Base-by-base conservation (phyloP, 1,140 invertebrate species). In the Cydia pomonella region DNA sequence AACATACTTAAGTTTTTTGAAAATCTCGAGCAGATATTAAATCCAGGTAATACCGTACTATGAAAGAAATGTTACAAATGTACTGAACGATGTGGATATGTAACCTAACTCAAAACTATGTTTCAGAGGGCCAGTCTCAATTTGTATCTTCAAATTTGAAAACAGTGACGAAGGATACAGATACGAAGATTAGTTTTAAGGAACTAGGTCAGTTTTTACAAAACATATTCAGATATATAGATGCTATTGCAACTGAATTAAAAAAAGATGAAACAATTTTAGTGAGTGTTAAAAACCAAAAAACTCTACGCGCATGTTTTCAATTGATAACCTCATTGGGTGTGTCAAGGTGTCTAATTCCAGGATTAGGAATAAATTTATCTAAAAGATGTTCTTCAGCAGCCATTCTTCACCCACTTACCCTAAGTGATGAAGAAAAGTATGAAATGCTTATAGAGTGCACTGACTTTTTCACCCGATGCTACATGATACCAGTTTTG, bases 271-370 rank as follows among this genome's bases (percentile, higher is more conserved):
- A 92, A n/a, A 90, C 91, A 69, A 85, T 93, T 63, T 79, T 94
- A 13, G 87, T 95, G 41, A 96, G 94, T 86, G 93, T 95, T 2
- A 94, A 94, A 79, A 92, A 95, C 84, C 93, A 94, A 73, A 94
- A 93, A 86, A 82, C 87, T 41, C 76, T 95, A 13, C 93, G 94
- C 86, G 86, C 85, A 25, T 88, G 90, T 76, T 91, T 96, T 50
- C 94, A 96, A 88, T 90, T 96, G 76, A 83, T 95, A 73, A 89
- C 94, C 9, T 94, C 93, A 29, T 87, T 97, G 64, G 96, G 96
- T 76, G 93, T 97, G 50, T 88, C 94, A 69, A 94, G 94, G 53
- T 94, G 94, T 83, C 83, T 97, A n/a, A 85, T 95, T 75, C 94
- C 95, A 53, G 95, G 95, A 3, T 84, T 97, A 72, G 96, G 96